phyloP scores from a whole-genome alignment of 2,888 invertebrate species.

The Globia sparganii region DNA sequence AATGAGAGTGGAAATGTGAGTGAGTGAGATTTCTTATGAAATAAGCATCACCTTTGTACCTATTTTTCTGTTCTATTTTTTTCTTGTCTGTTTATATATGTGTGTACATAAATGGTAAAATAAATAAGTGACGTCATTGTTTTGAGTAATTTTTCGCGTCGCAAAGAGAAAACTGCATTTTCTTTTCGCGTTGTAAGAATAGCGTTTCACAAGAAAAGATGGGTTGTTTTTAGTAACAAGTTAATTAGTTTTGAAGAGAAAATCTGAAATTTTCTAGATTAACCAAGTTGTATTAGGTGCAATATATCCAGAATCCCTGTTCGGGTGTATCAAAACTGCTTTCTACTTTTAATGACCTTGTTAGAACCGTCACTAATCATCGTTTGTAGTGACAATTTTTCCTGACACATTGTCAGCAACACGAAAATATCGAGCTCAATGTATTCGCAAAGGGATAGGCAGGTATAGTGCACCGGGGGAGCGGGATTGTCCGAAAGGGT shows the following conservation, averaged over 20 bases:
- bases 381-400: neutral
- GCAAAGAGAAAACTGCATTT: neutral
- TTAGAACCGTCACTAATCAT: constrained; percentile 1
- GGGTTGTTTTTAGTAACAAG: neutral
- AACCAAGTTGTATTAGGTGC: neutral
- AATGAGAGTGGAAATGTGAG: no score
- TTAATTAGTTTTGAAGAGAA: neutral
- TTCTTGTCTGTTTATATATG: no score
- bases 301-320: neutral
- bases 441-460: neutral
- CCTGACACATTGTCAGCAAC: neutral
- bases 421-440: neutral
- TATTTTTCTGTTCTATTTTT: no score
- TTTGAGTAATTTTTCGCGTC: neutral
- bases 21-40: no score
- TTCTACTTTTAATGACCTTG: neutral
- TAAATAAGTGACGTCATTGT: no score
- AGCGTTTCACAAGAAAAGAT: constrained; percentile 5
- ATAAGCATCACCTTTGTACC: no score
- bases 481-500: no score
- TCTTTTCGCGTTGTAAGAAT: neutral
- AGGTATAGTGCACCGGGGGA: no score
- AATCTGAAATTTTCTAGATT: neutral
- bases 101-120: no score
- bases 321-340: neutral